Conservation (phyloP, 2,113 vertebrate genomes). For the Phalacrocorax carbo region DNA sequence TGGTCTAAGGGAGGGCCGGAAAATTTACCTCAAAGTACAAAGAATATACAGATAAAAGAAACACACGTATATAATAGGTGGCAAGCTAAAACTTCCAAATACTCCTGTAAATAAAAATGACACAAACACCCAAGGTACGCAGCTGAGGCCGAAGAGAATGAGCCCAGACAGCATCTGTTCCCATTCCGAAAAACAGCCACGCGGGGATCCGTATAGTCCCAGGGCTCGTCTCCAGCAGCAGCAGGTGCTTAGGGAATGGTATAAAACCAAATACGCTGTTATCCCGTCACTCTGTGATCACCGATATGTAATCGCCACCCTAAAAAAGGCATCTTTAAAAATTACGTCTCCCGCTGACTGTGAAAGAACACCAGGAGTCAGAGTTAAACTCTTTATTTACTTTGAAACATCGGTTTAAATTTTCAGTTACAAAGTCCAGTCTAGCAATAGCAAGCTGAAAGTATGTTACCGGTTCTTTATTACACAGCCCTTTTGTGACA, state of each 20-base stretch:
- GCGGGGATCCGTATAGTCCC: accelerated
- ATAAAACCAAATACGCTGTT: accelerated
- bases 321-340: accelerated
- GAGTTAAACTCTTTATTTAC: slow-evolving; percentile 64
- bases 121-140: accelerated
- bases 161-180: accelerated
- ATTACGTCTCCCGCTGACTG: accelerated
- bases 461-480: background rate
- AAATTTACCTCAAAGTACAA: background rate
- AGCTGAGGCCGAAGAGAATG: background rate
- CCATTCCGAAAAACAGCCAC: accelerated
- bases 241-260: background rate
- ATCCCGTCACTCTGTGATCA: accelerated
- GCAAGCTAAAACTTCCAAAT: background rate
- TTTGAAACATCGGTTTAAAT: background rate
- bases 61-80: accelerated
- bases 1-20: background rate
- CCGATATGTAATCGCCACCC: accelerated
- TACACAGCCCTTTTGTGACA: background rate
- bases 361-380: background rate
- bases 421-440: slow-evolving; percentile 38
- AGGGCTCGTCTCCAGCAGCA: background rate
- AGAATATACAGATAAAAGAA: background rate
- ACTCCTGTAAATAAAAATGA: no score
- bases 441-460: background rate